Base-by-base conservation (phyloP, 1,140 invertebrate genomes). In the Pseudoatta argentina region DNA sequence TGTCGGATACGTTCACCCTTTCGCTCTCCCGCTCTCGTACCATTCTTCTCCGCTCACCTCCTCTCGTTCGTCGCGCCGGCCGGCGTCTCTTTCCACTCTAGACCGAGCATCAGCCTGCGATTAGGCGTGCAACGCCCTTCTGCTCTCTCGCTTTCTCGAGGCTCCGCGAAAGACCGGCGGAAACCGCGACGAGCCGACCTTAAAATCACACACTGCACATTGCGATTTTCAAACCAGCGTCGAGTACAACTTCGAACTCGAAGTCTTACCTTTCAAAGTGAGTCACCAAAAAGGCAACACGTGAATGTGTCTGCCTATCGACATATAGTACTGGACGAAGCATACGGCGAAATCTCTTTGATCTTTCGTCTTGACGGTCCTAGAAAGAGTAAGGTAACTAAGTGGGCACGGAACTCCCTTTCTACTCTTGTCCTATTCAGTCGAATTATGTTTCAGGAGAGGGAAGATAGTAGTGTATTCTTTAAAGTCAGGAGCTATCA, bases 71-170 rank as follows among this genome's bases (percentile, higher is more conserved):
- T 72, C 55, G 66, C 53, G 48, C 39, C 24, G 57, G 44, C 21
- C 75, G 73, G 67, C 39, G 44, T 82, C 66, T 86, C 69, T 86
- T 72, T 71, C 77, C 48, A 82, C 67, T 72, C 77, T 69, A 16
- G 85, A 86, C 53, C 77, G 61, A 63, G 63, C 83, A 67, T 55
- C 85, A 82, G 73, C 77, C 85, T 63, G 85, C 77, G 76, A 83
- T 63, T 71, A 76, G 44, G 27, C 21, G 63, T 76, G 63, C 30
- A 53, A 77, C 53, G 64, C 76, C 53, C 69, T 53, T 87, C 34
- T 59, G 48, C 63, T 75, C 78, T 87, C 63, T 75, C 71, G 30
- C 24, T 64, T 61, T 59, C n/a, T 16, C 44, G 72, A 55, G 76
- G 57, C 78, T 69, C 63, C 34, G 48, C 27, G 67, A 71, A 27